Conservation (phyloP, 2,888 invertebrate species). For the Silvanus unidentatus region DNA sequence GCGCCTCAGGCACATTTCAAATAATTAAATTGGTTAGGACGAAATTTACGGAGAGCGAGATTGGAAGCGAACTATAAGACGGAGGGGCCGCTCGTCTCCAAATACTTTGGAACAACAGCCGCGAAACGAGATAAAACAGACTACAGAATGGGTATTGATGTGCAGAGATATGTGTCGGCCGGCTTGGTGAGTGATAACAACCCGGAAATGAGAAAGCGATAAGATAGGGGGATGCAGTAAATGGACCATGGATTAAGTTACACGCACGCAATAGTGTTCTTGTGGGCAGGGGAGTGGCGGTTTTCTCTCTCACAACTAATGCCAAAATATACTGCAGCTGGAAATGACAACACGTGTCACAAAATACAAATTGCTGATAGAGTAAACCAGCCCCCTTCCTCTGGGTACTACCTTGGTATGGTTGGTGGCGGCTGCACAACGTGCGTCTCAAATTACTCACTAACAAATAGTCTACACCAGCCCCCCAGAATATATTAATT, state of each 20-base stretch:
- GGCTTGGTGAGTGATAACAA: conserved; percentile 26
- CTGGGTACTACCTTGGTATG: no score
- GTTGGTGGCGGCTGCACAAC: no score
- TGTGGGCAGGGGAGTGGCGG: background rate
- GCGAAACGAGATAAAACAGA: no score
- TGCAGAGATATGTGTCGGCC: no score
- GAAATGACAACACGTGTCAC: conserved; percentile 21
- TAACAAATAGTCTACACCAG: no score
- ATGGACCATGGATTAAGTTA: conserved; percentile 31
- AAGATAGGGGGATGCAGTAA: conserved; percentile 27
- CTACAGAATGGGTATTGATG: no score
- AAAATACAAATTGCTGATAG: conserved; percentile 21
- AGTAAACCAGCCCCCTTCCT: background rate
- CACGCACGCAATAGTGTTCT: conserved; percentile 1
- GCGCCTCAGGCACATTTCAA: background rate
- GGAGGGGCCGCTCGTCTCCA: no score
- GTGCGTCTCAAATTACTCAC: no score
- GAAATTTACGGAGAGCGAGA: no score
- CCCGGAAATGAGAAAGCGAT: conserved; percentile 32
- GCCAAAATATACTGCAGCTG: conserved; percentile 18
- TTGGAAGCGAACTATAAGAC: no score
- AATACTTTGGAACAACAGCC: no score
- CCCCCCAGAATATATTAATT: no score
- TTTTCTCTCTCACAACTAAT: background rate
- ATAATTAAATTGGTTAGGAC: conserved; percentile 1